phyloP scores from a whole-genome alignment of 2,113 vertebrate genomes.

The Papio anubis region DNA sequence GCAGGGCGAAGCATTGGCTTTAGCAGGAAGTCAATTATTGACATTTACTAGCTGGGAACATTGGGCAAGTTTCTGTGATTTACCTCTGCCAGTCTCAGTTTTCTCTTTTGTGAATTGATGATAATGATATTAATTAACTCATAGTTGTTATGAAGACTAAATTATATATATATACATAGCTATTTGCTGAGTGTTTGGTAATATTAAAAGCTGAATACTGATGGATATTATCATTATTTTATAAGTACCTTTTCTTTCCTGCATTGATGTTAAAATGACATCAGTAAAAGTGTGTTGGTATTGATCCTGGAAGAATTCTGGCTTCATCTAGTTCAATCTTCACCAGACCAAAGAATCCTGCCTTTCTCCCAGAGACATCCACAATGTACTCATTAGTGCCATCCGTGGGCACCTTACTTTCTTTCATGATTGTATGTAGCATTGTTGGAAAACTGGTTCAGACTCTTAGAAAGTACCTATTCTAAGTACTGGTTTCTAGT shows the following conservation, averaged over 20 bases:
- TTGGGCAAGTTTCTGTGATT: background rate
- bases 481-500: background rate
- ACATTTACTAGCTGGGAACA: background rate
- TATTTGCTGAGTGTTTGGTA: background rate
- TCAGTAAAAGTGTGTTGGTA: background rate
- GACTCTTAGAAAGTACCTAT: background rate
- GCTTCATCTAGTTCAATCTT: background rate
- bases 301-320: background rate
- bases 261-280: background rate
- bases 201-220: background rate
- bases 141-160: background rate
- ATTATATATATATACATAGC: background rate
- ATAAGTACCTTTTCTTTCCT: background rate
- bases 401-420: background rate
- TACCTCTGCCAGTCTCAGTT: background rate
- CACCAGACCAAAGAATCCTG: background rate
- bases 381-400: fast-evolving
- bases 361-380: background rate
- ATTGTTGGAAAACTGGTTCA: background rate
- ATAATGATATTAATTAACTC: background rate
- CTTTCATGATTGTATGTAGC: fast-evolving
- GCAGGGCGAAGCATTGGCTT: background rate
- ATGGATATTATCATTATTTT: background rate
- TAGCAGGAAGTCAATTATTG: background rate
- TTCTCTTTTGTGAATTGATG: background rate